These are phyloP conservation scores for Alethe diademata DNA, from an alignment of 2,113 vertebrate species.

Conservation along the genomic window DNA sequence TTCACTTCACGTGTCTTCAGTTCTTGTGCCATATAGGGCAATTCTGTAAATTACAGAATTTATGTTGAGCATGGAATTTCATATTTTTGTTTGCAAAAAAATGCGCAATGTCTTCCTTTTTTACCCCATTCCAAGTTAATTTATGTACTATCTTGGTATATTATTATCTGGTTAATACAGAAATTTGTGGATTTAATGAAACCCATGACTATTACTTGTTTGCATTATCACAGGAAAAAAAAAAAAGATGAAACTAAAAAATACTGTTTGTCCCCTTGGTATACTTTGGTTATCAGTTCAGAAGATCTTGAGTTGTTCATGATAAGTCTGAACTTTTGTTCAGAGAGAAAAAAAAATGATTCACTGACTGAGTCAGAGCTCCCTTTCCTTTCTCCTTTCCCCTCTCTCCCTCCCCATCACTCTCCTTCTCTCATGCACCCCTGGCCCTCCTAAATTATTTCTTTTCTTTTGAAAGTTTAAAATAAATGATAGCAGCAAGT, in stretches of 20 bases:
- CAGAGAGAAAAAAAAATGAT: not conserved
- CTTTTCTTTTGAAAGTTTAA: conserved; percentile 36
- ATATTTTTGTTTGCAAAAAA: not conserved
- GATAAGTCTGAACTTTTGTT: conserved; percentile 40
- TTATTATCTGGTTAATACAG: not conserved
- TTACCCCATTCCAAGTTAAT: not conserved
- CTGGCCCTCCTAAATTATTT: conserved; percentile 12
- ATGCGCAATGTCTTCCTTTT: not conserved
- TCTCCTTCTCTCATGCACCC: not conserved
- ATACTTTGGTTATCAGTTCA: conserved; percentile 38
- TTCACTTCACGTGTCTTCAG: not conserved
- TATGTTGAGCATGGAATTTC: not conserved
- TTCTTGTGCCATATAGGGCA: not conserved
- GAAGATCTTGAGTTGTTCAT: conserved; percentile 32
- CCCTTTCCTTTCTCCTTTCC: conserved; percentile 3
- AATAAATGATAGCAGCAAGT: conserved; percentile 41
- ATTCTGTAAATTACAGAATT: not conserved
- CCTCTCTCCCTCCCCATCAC: not conserved
- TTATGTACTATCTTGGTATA: not conserved
- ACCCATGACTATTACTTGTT: not conserved
- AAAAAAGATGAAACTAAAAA: not conserved
- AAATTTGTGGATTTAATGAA: not conserved
- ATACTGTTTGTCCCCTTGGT: not conserved
- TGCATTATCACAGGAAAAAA: not conserved
- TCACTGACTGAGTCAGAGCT: conserved; percentile 58